Evolutionary conservation across 2,113 vertebrate genomes (phyloP), one percentile per base, ranked within the genome.

Genomic region (Hippolais icterina): DNA sequence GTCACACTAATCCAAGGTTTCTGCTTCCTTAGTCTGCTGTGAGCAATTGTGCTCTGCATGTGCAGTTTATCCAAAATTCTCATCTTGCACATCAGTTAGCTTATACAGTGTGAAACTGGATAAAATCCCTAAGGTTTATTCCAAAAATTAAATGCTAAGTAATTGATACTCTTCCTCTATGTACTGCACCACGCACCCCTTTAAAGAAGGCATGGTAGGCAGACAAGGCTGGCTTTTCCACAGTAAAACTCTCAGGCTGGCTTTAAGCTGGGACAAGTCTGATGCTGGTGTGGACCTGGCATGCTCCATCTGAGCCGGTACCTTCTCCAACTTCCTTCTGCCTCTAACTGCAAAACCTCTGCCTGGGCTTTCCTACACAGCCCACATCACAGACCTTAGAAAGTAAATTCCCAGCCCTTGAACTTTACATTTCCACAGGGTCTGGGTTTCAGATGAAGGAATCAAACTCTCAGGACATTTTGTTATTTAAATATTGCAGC

Each of bases 161-260:
- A 14, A 35, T 11, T 29, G 22, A 47, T 15, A 57, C 8, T 22
- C 15, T 10, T 35, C 12, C 37, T 44, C 23, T 7, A 9, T 3
- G 37, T 0, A 4, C 37, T 74, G 47, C n/a, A 49, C 20, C 15
- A 65, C 0, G 2, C 4, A 69, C 29, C 42, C 21, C 53, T 68
- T 28, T 21, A 59, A 56, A n/a, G 52, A 37, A 37, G 37, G 65
- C 54, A 31, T 20, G 64, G 15, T 9, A 41, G 37, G 87, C 22
- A 76, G 60, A 35, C 49, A n/a, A 76, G 42, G 23, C 25, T 56
- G 19, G 61, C 42, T 85, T 41, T 4, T 5, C 56, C 22, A 25
- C 20, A 31, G 0, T 4, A 31, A 44, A 41, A 52, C 12, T 39
- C 25, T 5, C 3, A 2, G 3, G 12, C 46, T 18, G 41, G 9